Evolutionary conservation across 2,113 vertebrate species (phyloP), one percentile per base, ranked within the genome.

Genomic region (Nestor notabilis): DNA sequence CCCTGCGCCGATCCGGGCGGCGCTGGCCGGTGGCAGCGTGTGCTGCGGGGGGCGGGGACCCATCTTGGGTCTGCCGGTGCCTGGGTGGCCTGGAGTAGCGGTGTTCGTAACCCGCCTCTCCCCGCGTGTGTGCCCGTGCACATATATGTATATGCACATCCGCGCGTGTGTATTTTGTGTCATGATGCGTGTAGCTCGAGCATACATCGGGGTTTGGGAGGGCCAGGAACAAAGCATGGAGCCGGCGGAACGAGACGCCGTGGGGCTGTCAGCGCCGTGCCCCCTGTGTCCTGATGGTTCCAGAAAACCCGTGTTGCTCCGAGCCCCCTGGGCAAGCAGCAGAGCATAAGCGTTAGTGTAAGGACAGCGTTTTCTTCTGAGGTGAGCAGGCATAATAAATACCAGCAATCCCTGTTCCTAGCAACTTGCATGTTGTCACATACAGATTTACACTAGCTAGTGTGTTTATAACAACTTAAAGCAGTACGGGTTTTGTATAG

Each of bases 141-240:
- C 16, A 0, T 4, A 4, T 7, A 12, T 9, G 14, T 2, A 6
- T n/a, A 16, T 8, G 5, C 60, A 1, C 28, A 14, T 17, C 12
- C 2, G 1, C 2, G 29, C 9, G 16, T 8, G n/a, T 21, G 33
- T 5, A 2, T 18, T 15, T 20, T 4, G 41, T 1, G 44, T 28
- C 8, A 14, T 8, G 4, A 1, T 6, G 37, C 3, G 1, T 4
- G 49, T 27, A 23, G 31, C 60, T n/a, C 11, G 7, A 10, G 69
- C 27, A 1, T 20, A 6, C 47, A 1, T 56, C 13, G 20, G 7
- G 79, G 3, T 29, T 47, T 27, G 52, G 37, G 49, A 61, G 58
- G 68, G 35, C 63, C 23, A 0, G 43, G 60, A 41, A 37, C 83
- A 25, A 52, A 84, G 77, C 44, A 0, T 0, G 7, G 88, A 69